Evolutionary conservation across 2,888 invertebrate genomes (phyloP), one percentile per base, ranked within the genome.

Genomic region (Micoletzkya japonica): DNA sequence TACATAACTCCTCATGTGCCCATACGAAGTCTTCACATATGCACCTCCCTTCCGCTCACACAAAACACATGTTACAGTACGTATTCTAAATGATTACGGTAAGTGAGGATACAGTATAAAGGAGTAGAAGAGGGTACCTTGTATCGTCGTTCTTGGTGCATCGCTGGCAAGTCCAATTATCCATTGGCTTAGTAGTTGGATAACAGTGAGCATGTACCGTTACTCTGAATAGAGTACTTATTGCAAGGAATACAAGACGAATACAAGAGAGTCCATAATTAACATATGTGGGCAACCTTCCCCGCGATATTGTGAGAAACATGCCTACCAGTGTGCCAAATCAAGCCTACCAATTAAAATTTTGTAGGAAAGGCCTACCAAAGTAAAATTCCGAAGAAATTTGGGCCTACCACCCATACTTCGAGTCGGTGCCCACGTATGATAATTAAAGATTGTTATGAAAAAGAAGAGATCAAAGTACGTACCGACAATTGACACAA

Each of bases 11-110:
- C n/a, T 14, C 39, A 74, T 76, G 6, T 24, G 49, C n/a, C 77
- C 77, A 10, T 61, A 67, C 30, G 64, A 52, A 17, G 75, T 74
- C 10, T 69, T 74, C 39, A 77, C 70, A 4, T 82, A 72, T 3
- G 82, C 81, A 10, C 83, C 83, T 17, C 80, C 83, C 10, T 82
- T 75, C 60, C 80, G 64, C 36, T 78, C 74, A 60, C 84, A 84
- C 24, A 84, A 66, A 39, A 58, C 70, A 59, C 83, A 84, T 4
- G 76, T 72, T 0, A 76, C 66, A 4, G 70, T 39, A 3, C 77
- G 75, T n/a, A 81, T 77, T 10, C 73, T 68, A 10, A 68, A 63
- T 6, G 28, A n/a, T 6, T 36, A 2, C 14, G n/a, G 20, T 26
- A 17, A 2, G 14, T 34, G n/a, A n/a, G n/a, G 44, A 20, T 14